Evolutionary conservation across 2,888 invertebrate species (phyloP), one percentile per base, ranked within the genome.

Genomic region (Drosophila bunnanda): DNA sequence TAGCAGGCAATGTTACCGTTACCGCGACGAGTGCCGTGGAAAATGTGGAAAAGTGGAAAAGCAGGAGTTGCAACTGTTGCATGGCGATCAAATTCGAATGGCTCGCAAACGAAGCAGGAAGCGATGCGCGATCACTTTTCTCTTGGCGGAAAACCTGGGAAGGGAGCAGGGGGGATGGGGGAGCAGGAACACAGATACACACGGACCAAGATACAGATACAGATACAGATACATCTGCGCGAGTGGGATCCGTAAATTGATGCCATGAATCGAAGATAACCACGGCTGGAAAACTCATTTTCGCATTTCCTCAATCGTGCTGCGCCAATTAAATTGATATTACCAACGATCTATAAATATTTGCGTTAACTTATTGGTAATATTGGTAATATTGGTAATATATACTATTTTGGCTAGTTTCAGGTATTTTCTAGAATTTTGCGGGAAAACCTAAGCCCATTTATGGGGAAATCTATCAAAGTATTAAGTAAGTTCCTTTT

Each of bases 1-100:
- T 85, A 85, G 88, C 81, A 85, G 85, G 85, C 85, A 88, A 85
- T 76, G 86, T 82, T 79, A 66, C 72, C 77, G 77, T 72, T 75
- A 65, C 52, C 46, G 34, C 36, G 43, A 39, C 44, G 32, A 43
- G 46, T 56, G 34, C 36, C 9, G 15, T 17, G 41, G 12, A 20
- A 43, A 17, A 38, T 25, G 41, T 25, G 39, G 59, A 22, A 34
- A 48, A n/a, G 52, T 38, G 44, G 52, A 53, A 52, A 60, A 32
- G 60, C 36, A 59, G 48, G 22, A 30, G 41, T 38, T 77, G 69
- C 79, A 72, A 75, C 77, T 83, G 78, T 75, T 83, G 79, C 84
- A 72, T 73, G 74, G 55, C 59, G 66, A 73, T 74, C 66, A 58
- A 73, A 65, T 73, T 65, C 57, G 54, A 72, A 52, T 55, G 70